Conservation (phyloP, 2,888 invertebrate species). For the Perizoma flavofasciatum region DNA sequence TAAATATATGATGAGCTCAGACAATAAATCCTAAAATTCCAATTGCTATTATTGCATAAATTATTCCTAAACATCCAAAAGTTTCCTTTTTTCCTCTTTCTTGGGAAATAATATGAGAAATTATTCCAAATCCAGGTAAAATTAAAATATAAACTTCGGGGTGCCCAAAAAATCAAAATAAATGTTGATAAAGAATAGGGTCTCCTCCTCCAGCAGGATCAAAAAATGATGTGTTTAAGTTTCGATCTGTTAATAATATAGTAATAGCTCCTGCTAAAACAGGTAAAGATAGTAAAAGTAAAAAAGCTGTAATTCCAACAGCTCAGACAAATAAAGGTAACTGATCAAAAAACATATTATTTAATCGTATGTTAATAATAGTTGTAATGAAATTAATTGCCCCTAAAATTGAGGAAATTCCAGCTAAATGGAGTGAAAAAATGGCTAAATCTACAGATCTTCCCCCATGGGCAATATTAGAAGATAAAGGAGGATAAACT, state of each 20-base stretch:
- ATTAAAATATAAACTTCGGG: slow-evolving; percentile 95
- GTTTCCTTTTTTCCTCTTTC: slow-evolving; percentile 90
- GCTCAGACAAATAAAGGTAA: slow-evolving; percentile 90
- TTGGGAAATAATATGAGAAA: slow-evolving; percentile 90
- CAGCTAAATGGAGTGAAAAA: slow-evolving; percentile 90
- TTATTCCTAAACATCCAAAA: slow-evolving; percentile 89
- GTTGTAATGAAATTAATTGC: slow-evolving; percentile 92
- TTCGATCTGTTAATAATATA: slow-evolving; percentile 91
- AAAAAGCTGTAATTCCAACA: slow-evolving; percentile 78
- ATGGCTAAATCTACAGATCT: slow-evolving; percentile 89
- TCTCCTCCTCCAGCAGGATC: slow-evolving; percentile 92
- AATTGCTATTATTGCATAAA: slow-evolving; percentile 93
- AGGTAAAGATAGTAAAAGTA: slow-evolving; percentile 88
- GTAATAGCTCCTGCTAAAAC: slow-evolving; percentile 92
- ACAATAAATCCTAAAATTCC: slow-evolving; percentile 92
- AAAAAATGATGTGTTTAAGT: slow-evolving; percentile 92
- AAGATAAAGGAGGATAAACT: slow-evolving; percentile 88
- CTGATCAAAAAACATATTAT: slow-evolving; percentile 85
- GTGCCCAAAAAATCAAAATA: slow-evolving; percentile 95
- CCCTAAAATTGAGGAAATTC: slow-evolving; percentile 89
- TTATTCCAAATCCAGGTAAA: slow-evolving; percentile 92
- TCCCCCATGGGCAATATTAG: slow-evolving; percentile 85
- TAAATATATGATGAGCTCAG: slow-evolving; percentile 94
- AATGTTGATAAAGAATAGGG: slow-evolving; percentile 91
- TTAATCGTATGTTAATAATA: slow-evolving; percentile 87